Conservation (phyloP, 2,797 vertebrate genomes). For the Gila robusta region DNA sequence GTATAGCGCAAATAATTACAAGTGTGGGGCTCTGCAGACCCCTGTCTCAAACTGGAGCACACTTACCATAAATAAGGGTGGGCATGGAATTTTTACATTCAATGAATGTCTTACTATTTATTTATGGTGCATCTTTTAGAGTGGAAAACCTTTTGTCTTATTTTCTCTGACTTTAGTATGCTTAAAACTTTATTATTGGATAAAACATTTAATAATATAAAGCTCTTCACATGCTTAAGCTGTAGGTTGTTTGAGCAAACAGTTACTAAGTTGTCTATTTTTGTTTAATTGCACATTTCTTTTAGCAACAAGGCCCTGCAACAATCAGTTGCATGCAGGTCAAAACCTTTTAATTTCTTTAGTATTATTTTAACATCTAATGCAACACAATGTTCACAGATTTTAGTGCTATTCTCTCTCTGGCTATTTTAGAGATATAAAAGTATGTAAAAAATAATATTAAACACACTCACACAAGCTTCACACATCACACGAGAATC, state of each 20-base stretch:
- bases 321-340: not conserved
- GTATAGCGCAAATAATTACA: not conserved
- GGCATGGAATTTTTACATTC: not conserved
- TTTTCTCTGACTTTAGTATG: not conserved
- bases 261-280: not conserved
- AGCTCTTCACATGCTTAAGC: not conserved
- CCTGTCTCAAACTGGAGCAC: constrained; percentile 3
- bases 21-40: not conserved
- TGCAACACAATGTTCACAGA: not conserved
- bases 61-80: not conserved
- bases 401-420: not conserved
- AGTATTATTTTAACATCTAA: not conserved
- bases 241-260: not conserved
- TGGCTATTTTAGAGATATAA: not conserved
- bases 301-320: not conserved
- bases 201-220: not conserved
- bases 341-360: not conserved
- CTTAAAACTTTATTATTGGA: not conserved
- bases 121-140: not conserved
- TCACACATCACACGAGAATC: not conserved
- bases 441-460: not conserved
- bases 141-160: not conserved
- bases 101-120: not conserved
- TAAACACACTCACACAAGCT: not conserved
- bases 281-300: not conserved